phyloP scores from a whole-genome alignment of 2,113 vertebrate species.

The Balaenoptera acutorostrata region DNA sequence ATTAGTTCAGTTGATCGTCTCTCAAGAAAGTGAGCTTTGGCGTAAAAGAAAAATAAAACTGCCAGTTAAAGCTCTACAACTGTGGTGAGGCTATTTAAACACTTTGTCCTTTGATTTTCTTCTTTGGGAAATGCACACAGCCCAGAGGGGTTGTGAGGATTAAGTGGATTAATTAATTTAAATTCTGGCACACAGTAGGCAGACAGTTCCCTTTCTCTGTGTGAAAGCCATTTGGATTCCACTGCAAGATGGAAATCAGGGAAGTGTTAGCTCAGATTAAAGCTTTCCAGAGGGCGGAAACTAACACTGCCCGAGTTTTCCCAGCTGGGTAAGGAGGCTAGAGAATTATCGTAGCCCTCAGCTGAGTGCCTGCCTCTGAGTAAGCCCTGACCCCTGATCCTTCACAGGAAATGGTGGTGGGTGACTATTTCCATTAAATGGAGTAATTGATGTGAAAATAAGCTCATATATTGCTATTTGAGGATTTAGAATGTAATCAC shows the following conservation, averaged over 20 bases:
- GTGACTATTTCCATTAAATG: neutral
- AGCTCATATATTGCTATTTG: neutral
- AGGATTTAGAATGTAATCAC: neutral
- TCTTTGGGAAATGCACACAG: neutral
- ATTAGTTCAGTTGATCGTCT: slow-evolving; percentile 14
- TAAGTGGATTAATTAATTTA: slow-evolving; percentile 3
- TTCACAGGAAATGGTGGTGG: neutral
- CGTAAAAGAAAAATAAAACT: slow-evolving; percentile 13
- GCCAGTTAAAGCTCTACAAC: neutral
- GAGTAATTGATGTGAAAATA: neutral
- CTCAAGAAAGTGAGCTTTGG: slow-evolving; percentile 10
- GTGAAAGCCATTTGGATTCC: neutral
- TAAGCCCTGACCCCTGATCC: neutral
- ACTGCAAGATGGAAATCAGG: neutral
- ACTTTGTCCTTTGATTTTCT: slow-evolving; percentile 5
- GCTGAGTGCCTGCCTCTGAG: neutral
- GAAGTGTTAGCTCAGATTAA: neutral
- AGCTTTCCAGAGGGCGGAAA: neutral
- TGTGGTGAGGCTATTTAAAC: neutral
- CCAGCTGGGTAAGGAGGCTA: neutral
- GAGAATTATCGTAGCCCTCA: neutral
- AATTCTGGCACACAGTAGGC: slow-evolving; percentile 23
- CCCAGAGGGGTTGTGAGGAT: neutral
- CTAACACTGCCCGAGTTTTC: neutral
- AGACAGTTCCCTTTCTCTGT: neutral